Conservation (phyloP, 2,113 vertebrate species). For the Laticauda colubrina region DNA sequence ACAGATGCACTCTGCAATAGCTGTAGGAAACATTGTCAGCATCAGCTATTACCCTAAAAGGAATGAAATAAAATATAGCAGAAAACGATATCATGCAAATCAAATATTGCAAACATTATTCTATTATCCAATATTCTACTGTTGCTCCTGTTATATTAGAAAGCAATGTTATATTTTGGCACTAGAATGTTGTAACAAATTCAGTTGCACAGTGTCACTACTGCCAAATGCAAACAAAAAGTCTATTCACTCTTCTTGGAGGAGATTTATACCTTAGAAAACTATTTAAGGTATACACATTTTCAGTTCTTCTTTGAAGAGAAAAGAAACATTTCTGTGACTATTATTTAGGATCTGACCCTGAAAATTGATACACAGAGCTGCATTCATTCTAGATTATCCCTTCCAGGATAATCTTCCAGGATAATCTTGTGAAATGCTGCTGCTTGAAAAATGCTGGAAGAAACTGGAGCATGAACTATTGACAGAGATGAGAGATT, state of each 20-base stretch:
- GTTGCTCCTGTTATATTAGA: background rate
- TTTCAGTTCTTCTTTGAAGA: background rate
- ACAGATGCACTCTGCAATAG: background rate
- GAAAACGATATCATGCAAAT: background rate
- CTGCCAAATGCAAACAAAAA: background rate
- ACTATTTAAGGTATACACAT: background rate
- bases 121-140: background rate
- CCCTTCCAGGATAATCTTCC: background rate
- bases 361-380: background rate
- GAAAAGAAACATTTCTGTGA: background rate
- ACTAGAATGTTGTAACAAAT: background rate
- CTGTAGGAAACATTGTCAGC: background rate
- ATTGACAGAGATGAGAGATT: background rate
- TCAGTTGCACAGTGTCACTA: background rate
- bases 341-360: background rate
- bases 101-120: slow-evolving; percentile 6
- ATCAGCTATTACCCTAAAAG: background rate
- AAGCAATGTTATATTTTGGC: background rate
- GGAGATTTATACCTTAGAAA: background rate
- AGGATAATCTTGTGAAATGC: background rate
- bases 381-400: background rate
- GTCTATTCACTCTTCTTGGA: background rate
- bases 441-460: background rate
- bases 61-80: background rate
- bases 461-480: background rate